Evolutionary conservation across 2,113 vertebrate genomes (phyloP).

Genomic region (Cephalopholis sonnerati): DNA sequence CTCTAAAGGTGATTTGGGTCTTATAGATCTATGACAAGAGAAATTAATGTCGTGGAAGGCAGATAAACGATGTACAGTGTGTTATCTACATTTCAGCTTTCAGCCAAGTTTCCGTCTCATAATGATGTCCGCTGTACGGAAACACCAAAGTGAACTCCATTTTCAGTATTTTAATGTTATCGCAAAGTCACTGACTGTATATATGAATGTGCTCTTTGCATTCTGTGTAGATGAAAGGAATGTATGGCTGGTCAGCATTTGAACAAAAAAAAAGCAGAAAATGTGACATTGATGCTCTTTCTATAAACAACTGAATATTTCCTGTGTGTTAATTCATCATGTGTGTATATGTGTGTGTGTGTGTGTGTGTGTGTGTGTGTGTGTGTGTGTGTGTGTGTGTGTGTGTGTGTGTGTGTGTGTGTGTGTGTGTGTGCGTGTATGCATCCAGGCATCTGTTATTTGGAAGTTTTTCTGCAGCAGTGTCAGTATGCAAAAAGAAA

Average conservation of each 20-base stretch:
- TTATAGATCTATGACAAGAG: constrained; percentile 84
- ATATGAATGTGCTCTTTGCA: constrained; percentile 32
- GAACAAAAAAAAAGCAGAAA: constrained; percentile 7
- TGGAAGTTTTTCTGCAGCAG: constrained; percentile 26
- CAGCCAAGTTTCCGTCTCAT: constrained; percentile 34
- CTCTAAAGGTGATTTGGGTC: constrained; percentile 84
- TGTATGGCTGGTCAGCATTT: constrained; percentile 24
- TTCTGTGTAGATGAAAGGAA: constrained; percentile 39
- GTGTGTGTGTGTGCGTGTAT: not conserved
- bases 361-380: not conserved
- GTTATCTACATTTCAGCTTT: constrained; percentile 50
- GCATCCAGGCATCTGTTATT: constrained; percentile 7
- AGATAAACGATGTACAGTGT: constrained; percentile 40
- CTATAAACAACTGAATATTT: not conserved
- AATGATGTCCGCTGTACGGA: constrained; percentile 20
- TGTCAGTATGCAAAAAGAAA: constrained; percentile 42
- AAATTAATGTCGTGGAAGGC: constrained; percentile 44
- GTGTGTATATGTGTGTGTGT: not conserved
- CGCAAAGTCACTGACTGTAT: constrained; percentile 54
- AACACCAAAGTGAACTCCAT: constrained; percentile 19
- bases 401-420: not conserved
- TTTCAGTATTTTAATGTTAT: constrained; percentile 39
- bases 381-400: not conserved
- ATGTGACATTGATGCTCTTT: constrained; percentile 33
- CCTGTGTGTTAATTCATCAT: not conserved